A percentile compares a stretch with the other conserved stretches of the same genome.
Evolutionary conservation across 1,140 invertebrate genomes (phyloP).

Genomic region (Reticulitermes speratus): DNA sequence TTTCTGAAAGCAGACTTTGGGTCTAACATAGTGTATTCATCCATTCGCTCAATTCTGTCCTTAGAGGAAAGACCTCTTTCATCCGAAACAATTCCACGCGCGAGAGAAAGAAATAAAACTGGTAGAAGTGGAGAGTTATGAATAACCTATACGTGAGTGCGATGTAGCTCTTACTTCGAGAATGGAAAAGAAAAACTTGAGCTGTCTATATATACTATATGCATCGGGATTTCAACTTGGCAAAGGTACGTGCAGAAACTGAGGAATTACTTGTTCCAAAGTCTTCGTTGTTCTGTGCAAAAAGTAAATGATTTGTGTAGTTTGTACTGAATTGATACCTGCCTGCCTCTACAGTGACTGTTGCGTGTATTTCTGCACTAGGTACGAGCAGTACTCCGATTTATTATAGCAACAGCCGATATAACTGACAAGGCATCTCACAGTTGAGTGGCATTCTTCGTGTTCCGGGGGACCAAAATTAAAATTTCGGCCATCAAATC

Average conservation of each 20-base stretch:
- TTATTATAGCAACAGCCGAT: too few relatives aligned
- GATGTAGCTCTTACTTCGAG: neutral
- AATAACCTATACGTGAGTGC: neutral
- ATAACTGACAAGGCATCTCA: too few relatives aligned
- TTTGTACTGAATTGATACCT: neutral
- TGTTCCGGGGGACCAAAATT: too few relatives aligned
- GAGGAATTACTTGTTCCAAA: neutral
- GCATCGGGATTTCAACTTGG: conserved; percentile 9
- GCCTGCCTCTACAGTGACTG: too few relatives aligned
- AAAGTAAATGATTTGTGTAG: conserved; percentile 9
- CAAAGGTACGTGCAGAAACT: neutral
- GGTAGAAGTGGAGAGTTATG: neutral
- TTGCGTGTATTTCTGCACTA: too few relatives aligned
- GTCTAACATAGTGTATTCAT: neutral
- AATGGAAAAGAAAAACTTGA: neutral
- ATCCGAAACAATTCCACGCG: neutral
- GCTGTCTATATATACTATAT: neutral
- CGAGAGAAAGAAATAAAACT: neutral
- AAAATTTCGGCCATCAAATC: too few relatives aligned
- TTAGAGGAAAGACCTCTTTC: neutral
- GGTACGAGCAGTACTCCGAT: too few relatives aligned
- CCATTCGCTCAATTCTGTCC: neutral
- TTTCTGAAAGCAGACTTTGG: neutral
- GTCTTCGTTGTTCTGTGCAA: neutral
- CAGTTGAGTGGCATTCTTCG: too few relatives aligned